Percentiles rank a stretch among this genome's conserved stretches.
Conservation (phyloP, 2,888 invertebrate genomes). For the Macropis europaea region DNA sequence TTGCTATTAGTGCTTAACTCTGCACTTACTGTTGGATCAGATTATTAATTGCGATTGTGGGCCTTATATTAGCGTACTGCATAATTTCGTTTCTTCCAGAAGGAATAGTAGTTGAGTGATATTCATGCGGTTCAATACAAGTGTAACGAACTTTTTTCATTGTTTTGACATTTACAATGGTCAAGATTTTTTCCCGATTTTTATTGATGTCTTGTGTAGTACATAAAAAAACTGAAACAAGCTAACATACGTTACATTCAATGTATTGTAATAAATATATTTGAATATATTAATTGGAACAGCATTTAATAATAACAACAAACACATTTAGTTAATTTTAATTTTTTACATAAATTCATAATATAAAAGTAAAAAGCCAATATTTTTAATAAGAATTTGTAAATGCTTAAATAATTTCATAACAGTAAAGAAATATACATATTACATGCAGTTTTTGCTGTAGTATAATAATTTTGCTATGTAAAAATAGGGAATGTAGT, state of each 20-base stretch:
- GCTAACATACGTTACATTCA: constrained; percentile 11
- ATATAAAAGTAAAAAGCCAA: constrained; percentile 43
- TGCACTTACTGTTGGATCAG: too few relatives aligned
- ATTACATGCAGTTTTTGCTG: background rate
- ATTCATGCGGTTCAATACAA: too few relatives aligned
- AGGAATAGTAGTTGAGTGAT: too few relatives aligned
- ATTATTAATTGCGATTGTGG: too few relatives aligned
- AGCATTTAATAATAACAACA: constrained; percentile 27
- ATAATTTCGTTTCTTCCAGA: too few relatives aligned
- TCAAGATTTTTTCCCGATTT: constrained; percentile 1
- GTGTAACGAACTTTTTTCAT: constrained; percentile 14
- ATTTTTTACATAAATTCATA: constrained; percentile 32
- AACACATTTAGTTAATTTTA: background rate
- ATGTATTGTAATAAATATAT: constrained; percentile 9
- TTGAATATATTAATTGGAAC: constrained; percentile 13
- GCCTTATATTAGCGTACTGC: too few relatives aligned
- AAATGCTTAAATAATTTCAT: constrained; percentile 16
- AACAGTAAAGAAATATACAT: background rate
- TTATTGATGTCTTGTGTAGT: constrained; percentile 22
- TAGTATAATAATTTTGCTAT: constrained; percentile 6
- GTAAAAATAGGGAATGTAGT: constrained; percentile 31
- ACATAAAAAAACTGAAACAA: constrained; percentile 1
- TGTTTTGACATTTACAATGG: background rate
- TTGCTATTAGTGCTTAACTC: too few relatives aligned
- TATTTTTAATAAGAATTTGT: constrained; percentile 25